Evolutionary conservation across 2,113 vertebrate species (phyloP).

Genomic region (Campylomormyrus tamandua): DNA sequence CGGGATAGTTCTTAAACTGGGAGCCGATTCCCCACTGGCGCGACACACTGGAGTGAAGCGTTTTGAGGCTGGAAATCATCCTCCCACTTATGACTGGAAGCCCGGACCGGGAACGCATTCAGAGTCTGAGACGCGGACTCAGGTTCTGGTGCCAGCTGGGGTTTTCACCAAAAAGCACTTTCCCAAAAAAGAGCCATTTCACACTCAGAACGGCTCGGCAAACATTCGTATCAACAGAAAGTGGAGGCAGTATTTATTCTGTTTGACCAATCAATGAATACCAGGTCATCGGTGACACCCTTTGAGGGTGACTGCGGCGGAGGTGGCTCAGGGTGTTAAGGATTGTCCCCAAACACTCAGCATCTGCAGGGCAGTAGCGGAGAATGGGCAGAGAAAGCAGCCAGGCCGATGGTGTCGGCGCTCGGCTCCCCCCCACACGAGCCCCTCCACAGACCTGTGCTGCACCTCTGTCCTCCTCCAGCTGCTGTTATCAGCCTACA

Average conservation of each 20-base stretch:
- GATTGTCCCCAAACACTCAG: not conserved
- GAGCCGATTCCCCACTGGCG: not conserved
- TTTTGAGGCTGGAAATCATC: not conserved
- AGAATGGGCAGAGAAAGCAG: not conserved
- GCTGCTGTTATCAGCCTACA: constrained; percentile 9
- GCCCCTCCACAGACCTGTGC: not conserved
- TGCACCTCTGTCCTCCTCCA: not conserved
- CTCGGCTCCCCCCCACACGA: too few species aligned
- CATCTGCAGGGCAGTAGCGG: not conserved
- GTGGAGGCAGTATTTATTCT: not conserved
- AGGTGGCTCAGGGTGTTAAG: not conserved
- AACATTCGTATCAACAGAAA: not conserved
- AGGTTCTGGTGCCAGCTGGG: not conserved
- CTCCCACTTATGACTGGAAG: not conserved
- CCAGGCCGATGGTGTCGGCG: not conserved
- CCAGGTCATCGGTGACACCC: not conserved
- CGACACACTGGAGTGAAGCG: not conserved
- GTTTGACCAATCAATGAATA: not conserved
- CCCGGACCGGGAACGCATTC: not conserved
- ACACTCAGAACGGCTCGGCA: not conserved
- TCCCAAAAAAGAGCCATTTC: not conserved
- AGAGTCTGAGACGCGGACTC: not conserved
- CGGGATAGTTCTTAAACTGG: not conserved
- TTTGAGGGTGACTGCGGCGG: not conserved
- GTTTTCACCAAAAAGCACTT: not conserved